Evolutionary conservation across 2,797 vertebrate genomes (phyloP).

Genomic region (Sardinella longiceps): DNA sequence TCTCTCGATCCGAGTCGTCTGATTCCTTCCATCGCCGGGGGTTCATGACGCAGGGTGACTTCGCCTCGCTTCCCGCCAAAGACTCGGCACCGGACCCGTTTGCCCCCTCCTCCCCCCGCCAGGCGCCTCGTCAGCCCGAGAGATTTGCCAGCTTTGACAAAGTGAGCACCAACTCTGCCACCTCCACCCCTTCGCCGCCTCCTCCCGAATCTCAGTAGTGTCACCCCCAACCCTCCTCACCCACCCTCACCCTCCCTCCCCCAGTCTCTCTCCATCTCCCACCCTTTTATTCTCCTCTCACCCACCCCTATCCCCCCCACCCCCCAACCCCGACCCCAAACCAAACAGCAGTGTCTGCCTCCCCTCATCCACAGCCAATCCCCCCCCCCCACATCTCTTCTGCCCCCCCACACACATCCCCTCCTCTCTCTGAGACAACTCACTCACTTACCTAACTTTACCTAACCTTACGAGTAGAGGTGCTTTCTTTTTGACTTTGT

Average conservation of each 20-base stretch:
- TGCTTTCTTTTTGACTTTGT: neutral
- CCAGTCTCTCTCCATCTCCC: slow-evolving; percentile 48
- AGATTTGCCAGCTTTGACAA: slow-evolving; percentile 98
- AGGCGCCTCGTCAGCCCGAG: slow-evolving; percentile 85
- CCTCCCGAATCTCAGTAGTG: slow-evolving; percentile 68
- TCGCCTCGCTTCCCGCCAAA: slow-evolving; percentile 85
- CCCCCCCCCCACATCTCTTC: slow-evolving; percentile 3
- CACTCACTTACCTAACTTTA: slow-evolving; percentile 2
- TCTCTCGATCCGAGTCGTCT: slow-evolving; percentile 88
- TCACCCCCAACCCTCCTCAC: too few species aligned
- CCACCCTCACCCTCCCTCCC: slow-evolving; percentile 46
- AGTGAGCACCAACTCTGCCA: slow-evolving; percentile 93
- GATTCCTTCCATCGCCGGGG: slow-evolving; percentile 92
- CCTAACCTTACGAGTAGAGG: neutral
- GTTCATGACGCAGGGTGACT: slow-evolving; percentile 87
- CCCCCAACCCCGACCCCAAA: slow-evolving; percentile 28
- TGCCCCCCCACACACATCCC: neutral
- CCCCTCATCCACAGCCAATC: slow-evolving; percentile 68
- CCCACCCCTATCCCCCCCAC: slow-evolving; percentile 22
- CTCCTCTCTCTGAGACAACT: neutral
- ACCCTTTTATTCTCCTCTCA: slow-evolving; percentile 18
- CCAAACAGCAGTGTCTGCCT: slow-evolving; percentile 61
- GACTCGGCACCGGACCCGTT: slow-evolving; percentile 90
- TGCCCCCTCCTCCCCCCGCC: slow-evolving; percentile 86
- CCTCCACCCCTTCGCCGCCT: slow-evolving; percentile 73